Base-by-base conservation (phyloP, 2,797 vertebrate species). In the Labeo calbasu region DNA sequence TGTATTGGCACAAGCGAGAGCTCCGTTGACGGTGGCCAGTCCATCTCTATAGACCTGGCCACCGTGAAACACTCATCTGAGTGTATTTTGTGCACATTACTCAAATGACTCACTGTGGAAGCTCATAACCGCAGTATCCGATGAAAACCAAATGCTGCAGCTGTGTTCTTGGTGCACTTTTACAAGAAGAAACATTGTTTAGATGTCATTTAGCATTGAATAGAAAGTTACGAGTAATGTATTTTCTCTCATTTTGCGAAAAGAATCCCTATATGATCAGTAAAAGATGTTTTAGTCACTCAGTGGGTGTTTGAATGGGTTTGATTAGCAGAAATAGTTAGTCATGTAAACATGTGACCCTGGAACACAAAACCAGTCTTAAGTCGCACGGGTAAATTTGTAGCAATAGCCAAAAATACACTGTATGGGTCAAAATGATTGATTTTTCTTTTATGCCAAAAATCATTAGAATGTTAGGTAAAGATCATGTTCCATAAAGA, bases 1-100 rank as follows among this genome's bases (percentile, higher is more conserved):
- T 79, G 55, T 70, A 77, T 77, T 77, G 72, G 79, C 53, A 28
- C 72, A 36, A 63, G 69, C 19, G 48, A 25, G 66, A 72, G 66
- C 23, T 77, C 66, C 59, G 48, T 68, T 53, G 11, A 79, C n/a
- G 1, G 13, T 51, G 61, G 76, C 40, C 21, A 65, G 69, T 75
- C 71, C 50, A 71, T 86, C 77, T 89, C 71, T 19, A n/a, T 8
- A 23, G 32, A 25, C 48, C 48, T 25, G 15, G 70, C 75, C 23
- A 53, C 28, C 25, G 55, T 25, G 25, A 79, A 82, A 46, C 63
- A 14, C 50, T 76, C 59, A 81, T 83, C 73, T 83, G 32, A 65
- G 21, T 57, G 8, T 36, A 28, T 73, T 78, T 73, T 73, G 11
- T 72, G 19, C 10, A 57, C 59, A 55, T 75, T 78, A 70, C 82